Conservation (phyloP, 2,797 vertebrate genomes). For the Chelonia mydas region DNA sequence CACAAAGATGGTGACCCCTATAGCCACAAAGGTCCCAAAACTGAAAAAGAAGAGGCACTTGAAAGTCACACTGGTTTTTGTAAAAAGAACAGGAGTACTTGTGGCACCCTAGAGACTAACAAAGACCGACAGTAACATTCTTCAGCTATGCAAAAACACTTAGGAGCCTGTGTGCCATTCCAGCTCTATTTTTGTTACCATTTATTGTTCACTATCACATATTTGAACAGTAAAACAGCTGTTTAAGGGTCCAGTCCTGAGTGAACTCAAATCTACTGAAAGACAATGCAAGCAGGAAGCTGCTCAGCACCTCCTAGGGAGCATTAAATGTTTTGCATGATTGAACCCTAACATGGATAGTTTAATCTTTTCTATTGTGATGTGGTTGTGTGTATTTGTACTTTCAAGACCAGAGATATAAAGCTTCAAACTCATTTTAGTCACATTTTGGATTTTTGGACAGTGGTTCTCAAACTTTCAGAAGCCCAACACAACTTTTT, state of each 20-base stretch:
- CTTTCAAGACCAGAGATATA: background rate
- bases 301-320: background rate
- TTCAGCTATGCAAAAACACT: background rate
- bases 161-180: background rate
- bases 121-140: background rate
- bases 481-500: background rate
- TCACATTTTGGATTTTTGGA: background rate
- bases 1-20: conserved; percentile 63
- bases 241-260: background rate
- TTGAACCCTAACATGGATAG: background rate
- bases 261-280: background rate
- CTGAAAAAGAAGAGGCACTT: conserved; percentile 59
- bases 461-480: rapidly evolving
- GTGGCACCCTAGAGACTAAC: too few species aligned
- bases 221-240: background rate
- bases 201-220: background rate
- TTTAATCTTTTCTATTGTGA: background rate
- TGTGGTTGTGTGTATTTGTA: background rate
- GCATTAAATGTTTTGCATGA: background rate
- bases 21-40: conserved; percentile 64
- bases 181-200: background rate
- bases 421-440: background rate
- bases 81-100: too few species aligned
- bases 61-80: background rate
- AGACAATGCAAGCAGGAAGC: background rate